These are phyloP conservation scores for Gymnopithys bicolor DNA, from an alignment of 2,797 vertebrate species.

Conservation along the genomic window DNA sequence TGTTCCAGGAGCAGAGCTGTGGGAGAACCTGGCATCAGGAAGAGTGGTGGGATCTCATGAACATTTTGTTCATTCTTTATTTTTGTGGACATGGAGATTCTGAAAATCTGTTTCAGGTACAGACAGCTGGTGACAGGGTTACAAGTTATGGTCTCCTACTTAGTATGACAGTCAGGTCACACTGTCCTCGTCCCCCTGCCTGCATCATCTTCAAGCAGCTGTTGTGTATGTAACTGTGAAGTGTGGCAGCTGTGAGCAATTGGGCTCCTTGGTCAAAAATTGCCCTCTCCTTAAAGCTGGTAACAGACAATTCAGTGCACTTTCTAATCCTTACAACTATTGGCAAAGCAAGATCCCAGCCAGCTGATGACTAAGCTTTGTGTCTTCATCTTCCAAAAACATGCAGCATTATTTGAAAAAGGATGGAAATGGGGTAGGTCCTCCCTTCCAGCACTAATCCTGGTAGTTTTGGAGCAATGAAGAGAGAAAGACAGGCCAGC, in stretches of 20 bases:
- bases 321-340: background rate
- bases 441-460: background rate
- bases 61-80: rapidly evolving
- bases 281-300: background rate
- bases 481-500: background rate
- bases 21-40: background rate
- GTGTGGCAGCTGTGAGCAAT: background rate
- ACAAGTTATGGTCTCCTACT: background rate
- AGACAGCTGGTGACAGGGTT: background rate
- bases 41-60: background rate
- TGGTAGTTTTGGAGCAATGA: background rate
- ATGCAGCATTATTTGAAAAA: background rate
- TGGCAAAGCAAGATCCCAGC: background rate
- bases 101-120: background rate
- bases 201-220: background rate
- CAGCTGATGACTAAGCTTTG: too few relatives aligned
- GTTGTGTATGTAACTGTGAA: background rate
- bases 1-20: background rate
- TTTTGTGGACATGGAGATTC: rapidly evolving
- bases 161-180: rapidly evolving
- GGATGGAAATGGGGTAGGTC: background rate
- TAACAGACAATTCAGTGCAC: background rate
- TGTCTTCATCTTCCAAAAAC: background rate
- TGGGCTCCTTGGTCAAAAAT: background rate
- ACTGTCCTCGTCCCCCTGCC: too few relatives aligned